A percentile compares a stretch with the other conserved stretches of the same genome.
Conservation (phyloP, 2,113 vertebrate species). For the Corythornis vintsioides region DNA sequence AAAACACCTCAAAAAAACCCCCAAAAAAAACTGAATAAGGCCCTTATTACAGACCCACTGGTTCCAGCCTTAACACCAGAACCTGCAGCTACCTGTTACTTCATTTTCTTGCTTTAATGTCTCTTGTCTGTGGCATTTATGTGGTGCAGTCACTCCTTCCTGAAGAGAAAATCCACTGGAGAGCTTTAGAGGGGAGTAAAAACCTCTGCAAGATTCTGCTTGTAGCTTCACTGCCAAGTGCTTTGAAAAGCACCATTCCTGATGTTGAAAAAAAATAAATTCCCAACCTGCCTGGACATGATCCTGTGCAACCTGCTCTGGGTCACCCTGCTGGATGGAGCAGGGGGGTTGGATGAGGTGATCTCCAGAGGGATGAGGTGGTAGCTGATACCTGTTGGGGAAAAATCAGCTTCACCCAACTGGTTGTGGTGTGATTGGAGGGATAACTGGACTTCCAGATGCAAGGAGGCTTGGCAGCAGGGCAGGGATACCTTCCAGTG, state of each 20-base stretch:
- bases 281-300: too few relatives aligned
- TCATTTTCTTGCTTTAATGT: neutral
- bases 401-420: neutral
- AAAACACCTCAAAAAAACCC: neutral
- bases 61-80: neutral
- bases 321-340: neutral
- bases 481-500: neutral
- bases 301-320: neutral
- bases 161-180: neutral
- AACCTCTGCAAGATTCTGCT: constrained; percentile 15
- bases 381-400: neutral
- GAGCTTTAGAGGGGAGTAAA: constrained; percentile 10
- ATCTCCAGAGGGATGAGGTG: neutral
- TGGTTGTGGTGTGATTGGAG: neutral
- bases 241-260: neutral
- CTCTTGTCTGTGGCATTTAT: neutral
- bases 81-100: neutral
- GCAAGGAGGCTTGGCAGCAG: neutral
- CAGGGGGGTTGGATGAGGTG: neutral
- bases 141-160: neutral
- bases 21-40: neutral
- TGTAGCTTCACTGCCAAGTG: neutral
- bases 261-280: neutral
- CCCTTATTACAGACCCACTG: neutral
- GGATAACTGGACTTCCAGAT: neutral